Conservation (phyloP, 1,140 invertebrate genomes). For the Apolygus lucorum region DNA sequence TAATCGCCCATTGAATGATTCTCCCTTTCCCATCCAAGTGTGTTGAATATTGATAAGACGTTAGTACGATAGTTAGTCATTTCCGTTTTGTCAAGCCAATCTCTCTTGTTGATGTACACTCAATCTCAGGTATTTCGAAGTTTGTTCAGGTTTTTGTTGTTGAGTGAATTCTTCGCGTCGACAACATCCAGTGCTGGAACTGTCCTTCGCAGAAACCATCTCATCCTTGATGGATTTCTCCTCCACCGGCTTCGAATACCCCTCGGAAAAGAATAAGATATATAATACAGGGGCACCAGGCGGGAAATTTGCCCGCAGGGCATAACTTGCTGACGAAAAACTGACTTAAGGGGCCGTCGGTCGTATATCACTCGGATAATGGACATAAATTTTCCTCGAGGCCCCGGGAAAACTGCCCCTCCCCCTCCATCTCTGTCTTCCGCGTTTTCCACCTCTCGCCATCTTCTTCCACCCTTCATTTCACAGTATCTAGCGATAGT, state of each 20-base stretch:
- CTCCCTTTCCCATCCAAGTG: too few species aligned
- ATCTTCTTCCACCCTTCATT: background rate
- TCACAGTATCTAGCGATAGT: conserved; percentile 17
- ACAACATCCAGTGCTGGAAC: too few species aligned
- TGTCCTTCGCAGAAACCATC: too few species aligned
- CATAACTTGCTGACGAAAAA: conserved; percentile 24
- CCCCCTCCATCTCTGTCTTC: background rate
- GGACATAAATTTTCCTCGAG: conserved; percentile 22
- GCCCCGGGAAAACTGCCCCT: background rate
- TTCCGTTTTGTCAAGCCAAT: too few species aligned
- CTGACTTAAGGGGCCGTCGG: conserved; percentile 19
- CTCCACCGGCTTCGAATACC: background rate
- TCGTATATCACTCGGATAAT: conserved; percentile 22
- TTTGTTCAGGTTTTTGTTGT: too few species aligned
- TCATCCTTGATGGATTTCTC: background rate
- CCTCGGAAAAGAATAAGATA: conserved; percentile 8
- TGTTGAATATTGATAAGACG: too few species aligned
- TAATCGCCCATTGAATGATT: too few species aligned
- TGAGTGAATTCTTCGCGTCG: too few species aligned
- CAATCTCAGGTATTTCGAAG: too few species aligned
- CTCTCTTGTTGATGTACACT: too few species aligned
- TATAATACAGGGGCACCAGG: conserved; percentile 1
- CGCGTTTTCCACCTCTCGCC: background rate
- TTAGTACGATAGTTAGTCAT: too few species aligned
- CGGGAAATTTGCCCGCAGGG: conserved; percentile 20